Evolutionary conservation across 2,113 vertebrate genomes (phyloP), one percentile per base, ranked within the genome.

Genomic region (Oreochromis tanganicae): DNA sequence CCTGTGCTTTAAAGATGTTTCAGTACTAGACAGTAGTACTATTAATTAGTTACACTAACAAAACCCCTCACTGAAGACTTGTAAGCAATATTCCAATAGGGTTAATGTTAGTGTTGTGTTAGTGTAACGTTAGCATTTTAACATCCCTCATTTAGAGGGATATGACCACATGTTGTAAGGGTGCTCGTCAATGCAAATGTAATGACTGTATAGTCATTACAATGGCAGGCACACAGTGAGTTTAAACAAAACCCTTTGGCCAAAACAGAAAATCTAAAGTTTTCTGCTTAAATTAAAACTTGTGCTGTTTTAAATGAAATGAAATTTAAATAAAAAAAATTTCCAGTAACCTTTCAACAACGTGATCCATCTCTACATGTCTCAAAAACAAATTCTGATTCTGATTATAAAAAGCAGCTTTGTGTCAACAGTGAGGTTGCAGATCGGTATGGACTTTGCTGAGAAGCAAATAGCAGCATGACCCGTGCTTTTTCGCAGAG

Each of bases 401-500:
- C 36, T 3, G 6, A 50, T 50, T 73, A 36, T n/a, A 36, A 11
- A 38, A 41, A 41, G 21, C 19, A n/a, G 12, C 54, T 83, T 81
- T 56, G 38, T 13, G 2, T 1, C 41, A 32, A 1, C 56, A 71
- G 32, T n/a, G 52, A 52, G n/a, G n/a, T 9, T 10, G 75, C 9
- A 50, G 1, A 1, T 54, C 66, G 56, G 21, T 68, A n/a, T 36
- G 54, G 21, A 71, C 2, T 17, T 66, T 29, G 59, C 14, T 83
- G 19, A 85, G 82, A 84, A 84, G 46, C 41, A 88, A 75, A 92
- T 68, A 66, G 50, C 83, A 82, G 80, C 52, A 9, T 82, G 90
- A 87, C 63, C 84, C 59, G 83, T 90, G 92, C 68, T 84, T 78
- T 91, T 94, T 92, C 92, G 93, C 54, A 16, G 88, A 81, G 24